A percentile compares a stretch with the other conserved stretches of the same genome.
Evolutionary conservation across 2,888 invertebrate species (phyloP).

Genomic region (Rhorus exstirpatorius): DNA sequence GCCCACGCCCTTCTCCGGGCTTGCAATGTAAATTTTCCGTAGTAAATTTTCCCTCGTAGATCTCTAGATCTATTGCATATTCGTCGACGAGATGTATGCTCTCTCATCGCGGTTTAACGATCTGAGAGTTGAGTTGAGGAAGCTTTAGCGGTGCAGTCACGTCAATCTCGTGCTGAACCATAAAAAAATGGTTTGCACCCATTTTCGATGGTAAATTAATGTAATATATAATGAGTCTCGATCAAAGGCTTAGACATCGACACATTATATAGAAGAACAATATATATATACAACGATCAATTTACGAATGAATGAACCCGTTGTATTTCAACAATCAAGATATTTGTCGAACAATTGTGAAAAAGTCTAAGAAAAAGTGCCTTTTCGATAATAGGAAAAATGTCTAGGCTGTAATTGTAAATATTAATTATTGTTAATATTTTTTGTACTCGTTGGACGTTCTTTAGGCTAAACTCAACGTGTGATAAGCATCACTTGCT

Average conservation of each 20-base stretch:
- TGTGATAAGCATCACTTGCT: too few relatives aligned
- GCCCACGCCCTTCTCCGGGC: background rate
- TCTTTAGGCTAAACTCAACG: too few relatives aligned
- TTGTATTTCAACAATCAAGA: background rate
- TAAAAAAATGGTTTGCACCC: background rate
- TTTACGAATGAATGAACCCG: background rate
- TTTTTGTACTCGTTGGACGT: too few relatives aligned
- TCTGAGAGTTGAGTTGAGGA: background rate
- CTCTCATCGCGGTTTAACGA: slow-evolving; percentile 1
- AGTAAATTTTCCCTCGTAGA: slow-evolving; percentile 24
- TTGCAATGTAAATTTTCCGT: slow-evolving; percentile 48
- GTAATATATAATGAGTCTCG: background rate
- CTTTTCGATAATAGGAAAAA: too few relatives aligned
- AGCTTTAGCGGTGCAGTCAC: background rate
- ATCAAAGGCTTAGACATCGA: too few relatives aligned
- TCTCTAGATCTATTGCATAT: background rate
- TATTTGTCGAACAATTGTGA: background rate
- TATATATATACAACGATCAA: background rate
- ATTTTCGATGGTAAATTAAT: background rate
- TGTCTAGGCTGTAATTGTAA: too few relatives aligned
- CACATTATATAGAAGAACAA: too few relatives aligned
- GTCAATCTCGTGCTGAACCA: background rate
- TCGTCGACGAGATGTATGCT: slow-evolving; percentile 30
- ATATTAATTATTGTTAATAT: too few relatives aligned
- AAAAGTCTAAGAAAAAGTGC: too few relatives aligned